A percentile compares a stretch with the other conserved stretches of the same genome.
Evolutionary conservation across 2,797 vertebrate genomes (phyloP).

Genomic region (Danio choprae): DNA sequence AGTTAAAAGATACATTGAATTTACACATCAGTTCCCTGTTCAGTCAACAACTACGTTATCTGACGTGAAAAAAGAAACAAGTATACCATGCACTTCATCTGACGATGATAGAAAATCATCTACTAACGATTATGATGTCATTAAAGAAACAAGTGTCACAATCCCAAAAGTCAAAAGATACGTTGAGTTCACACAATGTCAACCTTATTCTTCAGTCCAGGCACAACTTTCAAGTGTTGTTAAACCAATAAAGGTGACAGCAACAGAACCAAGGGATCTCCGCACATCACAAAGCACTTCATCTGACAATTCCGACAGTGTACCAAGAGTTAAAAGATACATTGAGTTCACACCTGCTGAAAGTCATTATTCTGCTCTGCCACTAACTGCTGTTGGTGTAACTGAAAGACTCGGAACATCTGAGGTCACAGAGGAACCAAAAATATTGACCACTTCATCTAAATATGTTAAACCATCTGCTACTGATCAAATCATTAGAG

Average conservation of each 20-base stretch:
- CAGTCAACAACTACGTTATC: neutral
- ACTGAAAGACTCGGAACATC: neutral
- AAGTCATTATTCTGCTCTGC: neutral
- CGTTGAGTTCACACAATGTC: slow-evolving; percentile 11
- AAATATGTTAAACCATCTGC: neutral
- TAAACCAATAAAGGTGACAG: neutral
- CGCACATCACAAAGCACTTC: neutral
- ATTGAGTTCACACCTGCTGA: slow-evolving; percentile 39
- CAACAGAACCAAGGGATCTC: slow-evolving; percentile 21
- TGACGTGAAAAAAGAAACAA: slow-evolving; percentile 12
- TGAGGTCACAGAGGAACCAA: neutral
- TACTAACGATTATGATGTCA: neutral
- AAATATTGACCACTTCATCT: slow-evolving; percentile 9
- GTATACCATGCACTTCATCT: neutral
- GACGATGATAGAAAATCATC: slow-evolving; percentile 30
- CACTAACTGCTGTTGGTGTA: neutral
- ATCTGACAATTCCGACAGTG: neutral
- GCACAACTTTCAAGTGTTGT: slow-evolving; percentile 7
- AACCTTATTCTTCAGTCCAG: slow-evolving; percentile 18
- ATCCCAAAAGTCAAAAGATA: slow-evolving; percentile 36
- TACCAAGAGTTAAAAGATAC: slow-evolving; percentile 50
- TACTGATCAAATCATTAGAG: neutral
- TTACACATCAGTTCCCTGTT: slow-evolving; percentile 6
- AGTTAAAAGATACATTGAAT: slow-evolving; percentile 42
- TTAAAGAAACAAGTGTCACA: neutral